Evolutionary conservation across 2,113 vertebrate species (phyloP).

Genomic region (Urocynchramus pylzowi): DNA sequence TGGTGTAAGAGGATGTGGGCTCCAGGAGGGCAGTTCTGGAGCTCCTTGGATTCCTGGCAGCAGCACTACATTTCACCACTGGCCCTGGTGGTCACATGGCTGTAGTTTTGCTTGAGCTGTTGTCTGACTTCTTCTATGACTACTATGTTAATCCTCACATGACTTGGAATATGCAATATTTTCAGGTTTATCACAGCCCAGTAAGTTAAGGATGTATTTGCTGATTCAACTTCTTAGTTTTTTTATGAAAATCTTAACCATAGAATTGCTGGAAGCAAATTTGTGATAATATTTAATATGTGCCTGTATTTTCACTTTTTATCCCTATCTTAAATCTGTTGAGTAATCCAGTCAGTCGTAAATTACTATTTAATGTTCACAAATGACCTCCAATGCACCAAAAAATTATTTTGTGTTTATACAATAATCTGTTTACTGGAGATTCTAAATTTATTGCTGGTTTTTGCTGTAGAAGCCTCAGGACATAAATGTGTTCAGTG

Average conservation of each 20-base stretch:
- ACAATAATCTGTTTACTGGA: conserved; percentile 1
- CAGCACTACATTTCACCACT: neutral
- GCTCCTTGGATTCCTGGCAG: neutral
- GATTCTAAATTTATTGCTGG: conserved; percentile 39
- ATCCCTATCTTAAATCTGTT: neutral
- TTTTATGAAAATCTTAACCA: neutral
- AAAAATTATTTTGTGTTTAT: conserved; percentile 12
- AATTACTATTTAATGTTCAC: conserved; percentile 20
- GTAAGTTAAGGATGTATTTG: neutral
- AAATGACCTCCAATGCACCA: conserved; percentile 2
- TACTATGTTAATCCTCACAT: fast-evolving
- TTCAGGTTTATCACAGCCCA: neutral
- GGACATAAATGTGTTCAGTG: conserved; percentile 29
- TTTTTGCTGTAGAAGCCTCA: conserved; percentile 20
- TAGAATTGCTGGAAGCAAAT: neutral
- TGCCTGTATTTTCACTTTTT: neutral
- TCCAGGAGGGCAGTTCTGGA: neutral
- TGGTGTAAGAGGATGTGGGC: neutral
- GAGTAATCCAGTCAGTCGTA: conserved; percentile 7
- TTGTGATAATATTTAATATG: neutral
- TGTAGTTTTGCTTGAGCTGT: neutral
- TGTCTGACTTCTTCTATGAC: neutral
- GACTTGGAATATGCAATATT: neutral
- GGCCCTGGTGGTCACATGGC: neutral
- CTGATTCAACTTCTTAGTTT: neutral